These are phyloP conservation scores for Aphelocoma coerulescens DNA, from an alignment of 2,113 vertebrate genomes.

Conservation along the genomic window DNA sequence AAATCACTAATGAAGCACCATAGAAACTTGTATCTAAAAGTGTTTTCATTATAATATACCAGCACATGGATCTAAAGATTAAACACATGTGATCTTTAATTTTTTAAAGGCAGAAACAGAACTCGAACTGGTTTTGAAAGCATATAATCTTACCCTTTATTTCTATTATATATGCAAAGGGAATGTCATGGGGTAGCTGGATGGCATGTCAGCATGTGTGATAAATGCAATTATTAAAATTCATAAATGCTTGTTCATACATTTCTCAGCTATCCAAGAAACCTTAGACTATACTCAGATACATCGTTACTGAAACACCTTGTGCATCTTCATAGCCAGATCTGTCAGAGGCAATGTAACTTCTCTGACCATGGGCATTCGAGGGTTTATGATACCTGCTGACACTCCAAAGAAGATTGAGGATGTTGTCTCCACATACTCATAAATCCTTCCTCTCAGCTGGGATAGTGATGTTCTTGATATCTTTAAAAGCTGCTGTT, in stretches of 20 bases:
- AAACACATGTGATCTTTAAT: neutral
- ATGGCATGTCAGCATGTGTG: neutral
- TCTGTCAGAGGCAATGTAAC: neutral
- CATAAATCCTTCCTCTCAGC: neutral
- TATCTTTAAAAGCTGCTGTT: neutral
- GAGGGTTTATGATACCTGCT: neutral
- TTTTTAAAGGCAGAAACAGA: neutral
- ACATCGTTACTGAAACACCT: neutral
- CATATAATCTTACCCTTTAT: neutral
- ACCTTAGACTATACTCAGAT: neutral
- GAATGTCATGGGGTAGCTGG: neutral
- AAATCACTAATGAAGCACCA: neutral
- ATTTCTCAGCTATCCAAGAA: neutral
- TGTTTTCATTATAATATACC: neutral
- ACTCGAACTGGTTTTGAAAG: neutral
- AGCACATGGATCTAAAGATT: neutral
- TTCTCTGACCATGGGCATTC: neutral
- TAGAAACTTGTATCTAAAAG: neutral
- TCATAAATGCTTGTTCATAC: neutral
- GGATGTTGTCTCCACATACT: neutral
- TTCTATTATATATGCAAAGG: neutral
- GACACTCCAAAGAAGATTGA: neutral
- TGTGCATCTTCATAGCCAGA: neutral
- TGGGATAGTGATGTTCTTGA: neutral
- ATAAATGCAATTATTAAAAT: neutral